These are phyloP conservation scores for Ylistrum balloti DNA, from an alignment of 1,140 invertebrate species.

Conservation along the genomic window DNA sequence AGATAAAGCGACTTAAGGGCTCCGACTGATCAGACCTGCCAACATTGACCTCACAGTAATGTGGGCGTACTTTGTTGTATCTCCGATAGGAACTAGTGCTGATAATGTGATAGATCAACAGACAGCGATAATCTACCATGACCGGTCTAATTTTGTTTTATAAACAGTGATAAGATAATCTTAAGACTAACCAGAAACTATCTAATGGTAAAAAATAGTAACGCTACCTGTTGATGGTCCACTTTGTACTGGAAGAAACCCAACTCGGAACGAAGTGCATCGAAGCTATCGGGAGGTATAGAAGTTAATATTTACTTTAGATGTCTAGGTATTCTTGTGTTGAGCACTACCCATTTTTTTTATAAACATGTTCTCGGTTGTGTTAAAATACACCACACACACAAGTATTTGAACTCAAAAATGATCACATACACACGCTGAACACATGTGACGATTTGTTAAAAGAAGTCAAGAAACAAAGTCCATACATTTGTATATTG, in stretches of 20 bases:
- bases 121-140: not conserved
- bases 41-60: not conserved
- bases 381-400: too few relatives aligned
- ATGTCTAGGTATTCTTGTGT: too few relatives aligned
- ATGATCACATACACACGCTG: too few relatives aligned
- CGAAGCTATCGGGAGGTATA: not conserved
- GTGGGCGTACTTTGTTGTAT: not conserved
- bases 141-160: constrained; percentile 39
- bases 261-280: not conserved
- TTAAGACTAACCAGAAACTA: constrained; percentile 18
- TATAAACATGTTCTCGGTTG: too few relatives aligned
- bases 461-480: too few relatives aligned
- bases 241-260: not conserved
- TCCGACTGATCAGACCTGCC: not conserved
- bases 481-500: too few relatives aligned
- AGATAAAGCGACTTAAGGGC: too few relatives aligned
- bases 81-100: not conserved
- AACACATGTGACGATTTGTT: too few relatives aligned
- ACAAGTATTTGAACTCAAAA: too few relatives aligned
- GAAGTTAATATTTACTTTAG: not conserved
- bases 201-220: not conserved
- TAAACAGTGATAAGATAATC: constrained; percentile 8
- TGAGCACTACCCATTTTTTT: too few relatives aligned
- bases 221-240: not conserved
- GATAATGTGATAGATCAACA: not conserved